Evolutionary conservation across 1,140 invertebrate species (phyloP).

Genomic region (Zeugodacus cucurbitae): DNA sequence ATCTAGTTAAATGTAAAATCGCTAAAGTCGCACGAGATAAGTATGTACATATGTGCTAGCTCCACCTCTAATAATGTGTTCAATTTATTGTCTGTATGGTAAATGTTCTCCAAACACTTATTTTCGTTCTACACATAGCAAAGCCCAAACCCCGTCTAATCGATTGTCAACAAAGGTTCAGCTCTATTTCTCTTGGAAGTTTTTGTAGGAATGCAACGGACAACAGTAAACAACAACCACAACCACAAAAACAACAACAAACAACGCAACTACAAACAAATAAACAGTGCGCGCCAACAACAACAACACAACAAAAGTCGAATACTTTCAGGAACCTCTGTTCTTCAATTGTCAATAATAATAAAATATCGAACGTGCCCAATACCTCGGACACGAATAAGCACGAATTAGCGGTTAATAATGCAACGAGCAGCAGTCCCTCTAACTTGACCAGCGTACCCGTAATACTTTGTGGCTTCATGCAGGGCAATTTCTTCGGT

Average conservation of each 20-base stretch:
- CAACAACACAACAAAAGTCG: not conserved
- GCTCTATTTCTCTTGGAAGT: constrained; percentile 34
- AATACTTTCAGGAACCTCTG: not conserved
- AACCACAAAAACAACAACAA: not conserved
- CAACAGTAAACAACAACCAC: not conserved
- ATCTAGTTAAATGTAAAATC: too few relatives aligned
- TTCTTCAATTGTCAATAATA: not conserved
- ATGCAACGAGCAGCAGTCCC: not conserved
- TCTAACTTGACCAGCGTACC: constrained; percentile 48
- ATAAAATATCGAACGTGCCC: not conserved
- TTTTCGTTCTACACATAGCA: not conserved
- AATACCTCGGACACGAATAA: not conserved
- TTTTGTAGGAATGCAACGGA: constrained; percentile 26
- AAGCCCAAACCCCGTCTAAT: not conserved
- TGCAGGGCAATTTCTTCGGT: constrained; percentile 62
- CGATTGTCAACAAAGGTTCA: constrained; percentile 6
- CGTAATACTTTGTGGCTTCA: constrained; percentile 59
- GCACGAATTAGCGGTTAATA: not conserved
- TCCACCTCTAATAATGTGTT: not conserved
- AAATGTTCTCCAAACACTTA: not conserved
- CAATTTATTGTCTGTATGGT: not conserved
- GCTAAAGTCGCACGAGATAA: not conserved
- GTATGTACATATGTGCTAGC: not conserved
- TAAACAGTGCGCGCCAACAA: not conserved
- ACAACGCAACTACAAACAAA: not conserved